phyloP scores from a whole-genome alignment of 2,888 invertebrate species.

The Zaprionus bogoriensis region DNA sequence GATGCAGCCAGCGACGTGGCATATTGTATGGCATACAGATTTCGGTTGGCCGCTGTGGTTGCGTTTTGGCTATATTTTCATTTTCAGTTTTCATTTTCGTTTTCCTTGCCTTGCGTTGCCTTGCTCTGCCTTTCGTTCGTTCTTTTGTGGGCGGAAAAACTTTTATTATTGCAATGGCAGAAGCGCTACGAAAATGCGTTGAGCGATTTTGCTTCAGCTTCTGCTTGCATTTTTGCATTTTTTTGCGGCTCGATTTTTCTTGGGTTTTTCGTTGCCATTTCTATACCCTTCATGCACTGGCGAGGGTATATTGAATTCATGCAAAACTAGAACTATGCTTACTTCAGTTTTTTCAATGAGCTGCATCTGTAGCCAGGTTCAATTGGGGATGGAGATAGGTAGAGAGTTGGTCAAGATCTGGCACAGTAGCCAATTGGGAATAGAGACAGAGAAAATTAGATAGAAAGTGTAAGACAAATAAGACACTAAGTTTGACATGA shows the following conservation, averaged over 20 bases:
- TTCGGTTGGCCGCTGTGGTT: constrained; percentile 50
- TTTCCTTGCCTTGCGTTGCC: constrained; percentile 41
- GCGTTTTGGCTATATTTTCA: constrained; percentile 46
- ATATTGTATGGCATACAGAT: constrained; percentile 58
- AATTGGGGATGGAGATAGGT: no score
- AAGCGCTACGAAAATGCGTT: constrained; percentile 65
- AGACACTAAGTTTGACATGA: no score
- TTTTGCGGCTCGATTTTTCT: constrained; percentile 1
- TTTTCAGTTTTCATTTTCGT: constrained; percentile 43
- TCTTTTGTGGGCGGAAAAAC: constrained; percentile 40
- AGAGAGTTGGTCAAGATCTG: no score
- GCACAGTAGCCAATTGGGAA: no score
- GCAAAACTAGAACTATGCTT: no score
- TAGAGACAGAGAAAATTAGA: no score
- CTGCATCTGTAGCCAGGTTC: no score
- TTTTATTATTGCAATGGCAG: constrained; percentile 66
- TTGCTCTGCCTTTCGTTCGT: not conserved
- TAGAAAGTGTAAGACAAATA: no score
- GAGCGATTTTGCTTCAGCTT: constrained; percentile 58
- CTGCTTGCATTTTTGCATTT: constrained; percentile 39
- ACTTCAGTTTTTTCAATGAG: no score
- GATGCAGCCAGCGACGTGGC: constrained; percentile 34
- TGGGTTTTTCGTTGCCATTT: not conserved
- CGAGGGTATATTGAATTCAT: no score
- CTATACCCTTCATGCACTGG: no score